Evolutionary conservation across 2,888 invertebrate genomes (phyloP).

Genomic region (Lepidonotus clava): DNA sequence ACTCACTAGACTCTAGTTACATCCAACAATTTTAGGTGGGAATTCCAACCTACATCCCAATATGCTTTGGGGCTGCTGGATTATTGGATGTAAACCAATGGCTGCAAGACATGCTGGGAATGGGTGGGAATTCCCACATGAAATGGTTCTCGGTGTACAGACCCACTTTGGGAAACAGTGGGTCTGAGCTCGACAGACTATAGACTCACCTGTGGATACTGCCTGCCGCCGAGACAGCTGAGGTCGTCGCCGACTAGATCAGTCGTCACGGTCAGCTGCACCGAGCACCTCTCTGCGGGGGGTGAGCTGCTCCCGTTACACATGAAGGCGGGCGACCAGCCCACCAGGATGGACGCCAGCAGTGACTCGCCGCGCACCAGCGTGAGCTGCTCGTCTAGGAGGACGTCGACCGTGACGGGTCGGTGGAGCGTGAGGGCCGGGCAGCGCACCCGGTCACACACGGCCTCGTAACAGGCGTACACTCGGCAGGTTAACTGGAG

Average conservation of each 20-base stretch:
- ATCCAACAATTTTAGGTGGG: no score
- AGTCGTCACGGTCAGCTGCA: not conserved
- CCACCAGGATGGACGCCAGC: not conserved
- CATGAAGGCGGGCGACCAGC: constrained; percentile 13
- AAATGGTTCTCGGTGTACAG: no score
- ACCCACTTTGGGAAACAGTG: no score
- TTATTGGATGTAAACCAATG: no score
- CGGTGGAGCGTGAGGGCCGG: not conserved
- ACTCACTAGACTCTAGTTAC: no score
- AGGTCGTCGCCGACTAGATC: not conserved
- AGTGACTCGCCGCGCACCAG: not conserved
- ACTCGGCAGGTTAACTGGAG: constrained; percentile 22
- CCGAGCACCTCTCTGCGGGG: not conserved
- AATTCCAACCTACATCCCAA: no score
- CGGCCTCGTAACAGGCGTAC: not conserved
- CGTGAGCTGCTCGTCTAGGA: not conserved
- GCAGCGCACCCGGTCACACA: constrained; percentile 7
- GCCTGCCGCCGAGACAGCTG: not conserved
- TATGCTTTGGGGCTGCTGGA: no score
- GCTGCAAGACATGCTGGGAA: no score
- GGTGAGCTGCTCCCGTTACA: not conserved
- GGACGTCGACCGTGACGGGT: not conserved
- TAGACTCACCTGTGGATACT: constrained; percentile 9
- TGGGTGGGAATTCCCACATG: no score
- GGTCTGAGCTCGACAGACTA: no score